Conservation (phyloP, 2,888 invertebrate species). For the Antheraea yamamai region DNA sequence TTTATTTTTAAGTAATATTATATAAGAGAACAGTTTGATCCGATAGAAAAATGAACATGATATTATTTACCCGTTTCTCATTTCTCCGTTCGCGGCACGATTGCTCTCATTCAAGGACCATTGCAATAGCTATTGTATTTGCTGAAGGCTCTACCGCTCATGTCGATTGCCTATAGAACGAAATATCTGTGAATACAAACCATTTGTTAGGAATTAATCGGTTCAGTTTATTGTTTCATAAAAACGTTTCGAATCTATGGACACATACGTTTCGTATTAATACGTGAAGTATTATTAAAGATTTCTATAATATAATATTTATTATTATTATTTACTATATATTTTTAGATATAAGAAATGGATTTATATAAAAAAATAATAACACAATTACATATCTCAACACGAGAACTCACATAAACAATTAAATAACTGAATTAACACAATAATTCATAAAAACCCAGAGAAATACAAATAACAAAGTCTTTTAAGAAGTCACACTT, state of each 20-base stretch:
- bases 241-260: constrained; percentile 42
- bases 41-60: constrained; percentile 46
- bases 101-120: constrained; percentile 60
- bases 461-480: too few relatives aligned
- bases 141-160: constrained; percentile 71
- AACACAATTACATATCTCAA: too few relatives aligned
- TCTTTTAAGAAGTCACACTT: not conserved
- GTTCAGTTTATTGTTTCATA: constrained; percentile 58
- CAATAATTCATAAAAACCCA: too few relatives aligned
- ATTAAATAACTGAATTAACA: too few relatives aligned
- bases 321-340: too few relatives aligned
- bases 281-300: not conserved
- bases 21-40: constrained; percentile 34
- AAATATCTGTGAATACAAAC: constrained; percentile 53
- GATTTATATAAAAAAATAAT: too few relatives aligned
- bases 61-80: constrained; percentile 69
- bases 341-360: too few relatives aligned
- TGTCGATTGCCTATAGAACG: constrained; percentile 72
- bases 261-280: too few relatives aligned
- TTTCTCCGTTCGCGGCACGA: constrained; percentile 57
- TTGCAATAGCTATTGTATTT: constrained; percentile 75
- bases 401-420: too few relatives aligned
- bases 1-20: constrained; percentile 12
- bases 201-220: constrained; percentile 61
- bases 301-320: not conserved